Percentiles rank a stretch among this genome's conserved stretches.
These are phyloP conservation scores for Folsomia manolachei DNA, from an alignment of 2,888 invertebrate species.

Conservation along the genomic window DNA sequence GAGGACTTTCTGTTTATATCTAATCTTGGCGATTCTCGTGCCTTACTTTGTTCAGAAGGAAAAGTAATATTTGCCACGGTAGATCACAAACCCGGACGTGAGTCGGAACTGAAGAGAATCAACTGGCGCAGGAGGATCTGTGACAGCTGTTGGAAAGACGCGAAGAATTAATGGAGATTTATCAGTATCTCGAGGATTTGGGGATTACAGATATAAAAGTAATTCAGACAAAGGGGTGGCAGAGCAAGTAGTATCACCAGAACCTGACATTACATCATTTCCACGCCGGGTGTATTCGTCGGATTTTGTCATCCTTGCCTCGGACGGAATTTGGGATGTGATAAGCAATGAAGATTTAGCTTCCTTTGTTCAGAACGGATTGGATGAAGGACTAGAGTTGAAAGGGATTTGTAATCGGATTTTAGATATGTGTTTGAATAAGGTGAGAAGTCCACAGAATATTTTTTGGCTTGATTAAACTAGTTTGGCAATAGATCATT, in stretches of 20 bases:
- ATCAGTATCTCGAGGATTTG: not conserved
- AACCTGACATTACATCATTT: not conserved
- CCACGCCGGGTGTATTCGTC: not conserved
- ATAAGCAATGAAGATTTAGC: not conserved
- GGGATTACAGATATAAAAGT: not conserved
- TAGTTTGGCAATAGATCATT: not conserved
- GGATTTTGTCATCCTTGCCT: not conserved
- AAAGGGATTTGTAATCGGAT: not conserved
- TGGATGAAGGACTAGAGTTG: not conserved
- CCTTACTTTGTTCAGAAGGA: not conserved
- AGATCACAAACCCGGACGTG: not conserved
- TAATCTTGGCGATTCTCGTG: not conserved
- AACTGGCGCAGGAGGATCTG: too few species aligned
- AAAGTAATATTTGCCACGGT: not conserved
- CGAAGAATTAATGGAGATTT: not conserved
- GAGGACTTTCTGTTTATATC: not conserved
- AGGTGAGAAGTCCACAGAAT: too few species aligned
- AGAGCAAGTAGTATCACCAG: not conserved
- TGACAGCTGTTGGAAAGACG: not conserved
- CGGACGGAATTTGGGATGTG: not conserved
- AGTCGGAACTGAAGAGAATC: not conserved
- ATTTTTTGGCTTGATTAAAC: too few species aligned
- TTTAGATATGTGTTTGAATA: not conserved
- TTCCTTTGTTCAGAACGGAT: not conserved
- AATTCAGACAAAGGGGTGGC: not conserved